A percentile compares a stretch with the other conserved stretches of the same genome.
Conservation (phyloP, 2,113 vertebrate species). For the Steatornis caripensis region DNA sequence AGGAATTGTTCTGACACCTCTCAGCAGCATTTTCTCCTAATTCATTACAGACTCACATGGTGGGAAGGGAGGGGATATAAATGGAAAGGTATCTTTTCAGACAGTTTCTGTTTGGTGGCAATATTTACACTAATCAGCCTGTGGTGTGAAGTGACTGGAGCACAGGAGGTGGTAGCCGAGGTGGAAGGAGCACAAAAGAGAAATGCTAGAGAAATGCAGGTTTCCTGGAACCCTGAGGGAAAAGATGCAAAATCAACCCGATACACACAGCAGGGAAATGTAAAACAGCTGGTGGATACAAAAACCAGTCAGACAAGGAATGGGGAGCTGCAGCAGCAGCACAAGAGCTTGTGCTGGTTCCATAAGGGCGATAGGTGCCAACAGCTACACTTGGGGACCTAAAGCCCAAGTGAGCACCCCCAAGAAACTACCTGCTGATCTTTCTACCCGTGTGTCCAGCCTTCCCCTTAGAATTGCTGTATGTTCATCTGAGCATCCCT, state of each 20-base stretch:
- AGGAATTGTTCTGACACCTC: conserved; percentile 78
- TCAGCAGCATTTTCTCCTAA: conserved; percentile 61
- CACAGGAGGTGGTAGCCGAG: neutral
- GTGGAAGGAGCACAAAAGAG: neutral
- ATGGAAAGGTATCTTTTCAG: neutral
- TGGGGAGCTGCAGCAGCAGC: neutral
- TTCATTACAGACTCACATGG: conserved; percentile 23
- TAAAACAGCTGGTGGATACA: neutral
- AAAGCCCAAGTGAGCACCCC: neutral
- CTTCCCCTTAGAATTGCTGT: neutral
- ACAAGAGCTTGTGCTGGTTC: neutral
- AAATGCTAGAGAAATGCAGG: neutral
- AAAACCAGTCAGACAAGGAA: neutral
- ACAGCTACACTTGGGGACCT: neutral
- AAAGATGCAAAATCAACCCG: neutral
- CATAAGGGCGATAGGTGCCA: neutral
- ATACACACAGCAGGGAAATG: neutral
- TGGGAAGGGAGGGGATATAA: neutral
- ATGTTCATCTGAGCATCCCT: neutral
- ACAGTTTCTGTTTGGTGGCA: neutral
- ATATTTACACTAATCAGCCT: neutral
- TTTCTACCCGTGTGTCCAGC: neutral
- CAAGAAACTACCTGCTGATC: neutral
- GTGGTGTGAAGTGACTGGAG: neutral
- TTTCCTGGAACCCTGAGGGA: neutral